These are phyloP conservation scores for Lytechinus pictus DNA, from an alignment of 35 echinoderm and acorn worm genomes.

Conservation along the genomic window DNA sequence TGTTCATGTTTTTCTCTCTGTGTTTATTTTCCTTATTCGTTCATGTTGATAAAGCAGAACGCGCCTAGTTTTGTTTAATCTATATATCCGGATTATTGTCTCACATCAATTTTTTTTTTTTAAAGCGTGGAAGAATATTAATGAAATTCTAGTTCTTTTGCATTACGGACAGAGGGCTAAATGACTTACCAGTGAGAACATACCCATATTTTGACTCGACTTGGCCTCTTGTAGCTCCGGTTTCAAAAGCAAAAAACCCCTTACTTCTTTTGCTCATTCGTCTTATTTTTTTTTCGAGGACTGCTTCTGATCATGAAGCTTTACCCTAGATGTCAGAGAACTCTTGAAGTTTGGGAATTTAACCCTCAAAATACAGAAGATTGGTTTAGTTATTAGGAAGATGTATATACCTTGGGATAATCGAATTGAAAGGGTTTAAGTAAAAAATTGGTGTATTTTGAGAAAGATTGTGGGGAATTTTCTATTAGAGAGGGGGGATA, in stretches of 20 bases:
- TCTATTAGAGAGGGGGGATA: too few species aligned
- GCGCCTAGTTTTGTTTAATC: too few species aligned
- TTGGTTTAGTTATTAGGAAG: neutral
- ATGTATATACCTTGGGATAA: neutral
- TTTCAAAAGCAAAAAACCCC: neutral
- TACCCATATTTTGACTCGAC: slow-evolving; percentile 10
- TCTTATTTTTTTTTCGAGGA: neutral
- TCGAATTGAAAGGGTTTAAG: neutral
- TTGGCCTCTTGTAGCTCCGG: neutral
- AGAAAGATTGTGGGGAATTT: neutral
- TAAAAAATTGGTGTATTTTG: neutral
- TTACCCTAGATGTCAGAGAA: slow-evolving; percentile 6
- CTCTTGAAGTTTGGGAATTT: neutral
- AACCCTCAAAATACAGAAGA: neutral
- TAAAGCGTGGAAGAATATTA: too few species aligned
- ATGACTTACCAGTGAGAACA: neutral
- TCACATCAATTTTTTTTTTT: too few species aligned
- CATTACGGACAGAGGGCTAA: too few species aligned
- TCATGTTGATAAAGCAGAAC: too few species aligned
- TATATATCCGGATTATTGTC: too few species aligned
- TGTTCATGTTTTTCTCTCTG: too few species aligned
- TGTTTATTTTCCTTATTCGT: too few species aligned
- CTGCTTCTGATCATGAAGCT: neutral
- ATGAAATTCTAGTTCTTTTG: too few species aligned
- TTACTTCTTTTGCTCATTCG: neutral